These are phyloP conservation scores for Ditylenchus dipsaci DNA, from an alignment of 1,140 invertebrate species.

Conservation along the genomic window DNA sequence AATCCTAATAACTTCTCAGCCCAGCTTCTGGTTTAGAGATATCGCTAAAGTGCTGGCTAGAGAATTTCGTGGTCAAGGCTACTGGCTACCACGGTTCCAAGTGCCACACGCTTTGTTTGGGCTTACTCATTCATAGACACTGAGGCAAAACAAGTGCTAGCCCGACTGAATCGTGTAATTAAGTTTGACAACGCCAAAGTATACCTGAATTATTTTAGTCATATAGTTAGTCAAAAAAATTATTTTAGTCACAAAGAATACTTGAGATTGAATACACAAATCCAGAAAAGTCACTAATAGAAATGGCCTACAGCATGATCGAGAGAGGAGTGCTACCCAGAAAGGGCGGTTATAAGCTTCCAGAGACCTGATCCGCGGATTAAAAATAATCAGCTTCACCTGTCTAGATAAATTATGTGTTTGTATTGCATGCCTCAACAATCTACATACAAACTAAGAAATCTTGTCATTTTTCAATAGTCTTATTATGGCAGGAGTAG, in stretches of 20 bases:
- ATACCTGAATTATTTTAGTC: constrained; percentile 12
- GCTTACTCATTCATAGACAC: constrained; percentile 61
- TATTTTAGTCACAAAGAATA: constrained; percentile 60
- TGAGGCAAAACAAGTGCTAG: constrained; percentile 60
- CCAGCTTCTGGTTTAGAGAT: constrained; percentile 60
- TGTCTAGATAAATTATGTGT: too few species aligned
- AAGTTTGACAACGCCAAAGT: constrained; percentile 64
- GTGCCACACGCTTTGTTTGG: constrained; percentile 62
- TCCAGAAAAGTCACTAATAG: constrained; percentile 59
- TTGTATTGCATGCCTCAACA: too few species aligned
- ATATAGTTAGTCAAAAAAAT: too few species aligned
- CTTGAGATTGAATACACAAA: constrained; percentile 59
- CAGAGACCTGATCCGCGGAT: too few species aligned
- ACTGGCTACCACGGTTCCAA: constrained; percentile 59
- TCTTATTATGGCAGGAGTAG: too few species aligned
- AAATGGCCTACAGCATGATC: constrained; percentile 60
- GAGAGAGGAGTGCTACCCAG: constrained; percentile 61
- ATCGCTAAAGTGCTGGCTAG: constrained; percentile 60
- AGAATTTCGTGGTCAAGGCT: constrained; percentile 55
- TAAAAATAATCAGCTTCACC: too few species aligned
- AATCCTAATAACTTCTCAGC: constrained; percentile 57
- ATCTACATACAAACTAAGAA: too few species aligned
- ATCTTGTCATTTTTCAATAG: too few species aligned
- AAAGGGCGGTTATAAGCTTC: constrained; percentile 33
- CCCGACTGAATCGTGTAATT: constrained; percentile 60